Evolutionary conservation across 2,113 vertebrate genomes (phyloP), one percentile per base, ranked within the genome.

Genomic region (Empidonax traillii): DNA sequence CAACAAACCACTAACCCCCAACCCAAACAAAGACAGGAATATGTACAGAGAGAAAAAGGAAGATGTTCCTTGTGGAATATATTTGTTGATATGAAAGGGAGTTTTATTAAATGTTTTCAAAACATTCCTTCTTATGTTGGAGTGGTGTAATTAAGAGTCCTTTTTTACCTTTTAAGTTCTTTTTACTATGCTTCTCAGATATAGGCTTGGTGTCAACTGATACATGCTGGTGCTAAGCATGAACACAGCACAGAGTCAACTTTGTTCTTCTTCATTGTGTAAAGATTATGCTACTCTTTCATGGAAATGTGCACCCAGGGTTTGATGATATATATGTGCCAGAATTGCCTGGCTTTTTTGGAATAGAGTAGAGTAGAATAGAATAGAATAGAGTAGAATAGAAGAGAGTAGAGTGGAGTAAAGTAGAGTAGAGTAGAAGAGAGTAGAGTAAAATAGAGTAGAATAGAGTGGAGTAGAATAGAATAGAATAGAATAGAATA

Each of bases 241-340:
- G 39, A 73, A 10, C 63, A 33, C 25, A 43, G 4, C 9, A 3
- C 11, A 4, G 33, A 0, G 8, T 12, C 22, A 73, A 1, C 17
- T 27, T 58, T 4, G 9, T 6, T 66, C 23, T 33, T 52, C 37
- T 51, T 19, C 6, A 13, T 35, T 15, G 1, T 5, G 4, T 27
- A 28, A 20, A 33, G 22, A 17, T 31, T 12, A 23, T 8, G 18
- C 15, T 28, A 18, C 33, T 30, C 9, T 46, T 31, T 27, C 37
- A 23, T 1, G 56, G 53, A 39, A 59, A 71, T 0, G 0, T 4
- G 4, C 19, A 31, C 3, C 8, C 6, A 47, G 12, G 33, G 9
- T 14, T 66, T 43, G 23, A 25, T 10, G 35, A 59, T 3, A 7
- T 3, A 7, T 0, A 37, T 0, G 0, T 3, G 25, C 4, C 15